Percentiles rank a stretch among this genome's conserved stretches.
These are phyloP conservation scores for Panopea generosa DNA, from an alignment of 2,888 invertebrate species.

Conservation along the genomic window DNA sequence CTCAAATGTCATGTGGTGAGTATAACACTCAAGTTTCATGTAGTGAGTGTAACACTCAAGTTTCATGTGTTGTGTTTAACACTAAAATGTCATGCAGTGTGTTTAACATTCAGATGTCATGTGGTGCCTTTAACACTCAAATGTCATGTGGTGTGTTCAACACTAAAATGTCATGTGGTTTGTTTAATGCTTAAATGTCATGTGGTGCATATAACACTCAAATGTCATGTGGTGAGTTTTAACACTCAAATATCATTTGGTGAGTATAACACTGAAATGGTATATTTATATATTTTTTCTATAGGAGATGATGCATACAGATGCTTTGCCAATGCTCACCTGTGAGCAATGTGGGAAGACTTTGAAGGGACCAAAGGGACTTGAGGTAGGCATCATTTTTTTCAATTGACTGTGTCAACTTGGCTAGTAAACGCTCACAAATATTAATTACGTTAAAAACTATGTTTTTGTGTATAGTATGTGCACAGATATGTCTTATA, in stretches of 20 bases:
- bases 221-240: slow-evolving; percentile 37
- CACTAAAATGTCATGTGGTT: slow-evolving; percentile 44
- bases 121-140: slow-evolving; percentile 36
- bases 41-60: slow-evolving; percentile 34
- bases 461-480: too few relatives aligned
- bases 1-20: slow-evolving; percentile 41
- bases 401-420: too few relatives aligned
- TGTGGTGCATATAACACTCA: slow-evolving; percentile 31
- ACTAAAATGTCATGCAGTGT: slow-evolving; percentile 40
- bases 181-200: slow-evolving; percentile 32
- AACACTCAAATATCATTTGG: slow-evolving; percentile 43
- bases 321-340: slow-evolving; percentile 37
- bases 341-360: slow-evolving; percentile 52
- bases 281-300: too few relatives aligned
- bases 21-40: slow-evolving; percentile 35
- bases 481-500: too few relatives aligned
- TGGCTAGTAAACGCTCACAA: too few relatives aligned
- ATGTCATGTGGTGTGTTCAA: slow-evolving; percentile 35
- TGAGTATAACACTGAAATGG: too few relatives aligned
- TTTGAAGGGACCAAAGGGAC: slow-evolving; percentile 44
- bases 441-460: too few relatives aligned
- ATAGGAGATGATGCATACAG: slow-evolving; percentile 44
- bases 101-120: slow-evolving; percentile 33
- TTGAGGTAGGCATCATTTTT: slow-evolving; percentile 19
- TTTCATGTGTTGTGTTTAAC: slow-evolving; percentile 37